Percentiles rank a stretch among this genome's conserved stretches.
phyloP scores from a whole-genome alignment of 2,888 invertebrate genomes.

The Sussaba pulchella region DNA sequence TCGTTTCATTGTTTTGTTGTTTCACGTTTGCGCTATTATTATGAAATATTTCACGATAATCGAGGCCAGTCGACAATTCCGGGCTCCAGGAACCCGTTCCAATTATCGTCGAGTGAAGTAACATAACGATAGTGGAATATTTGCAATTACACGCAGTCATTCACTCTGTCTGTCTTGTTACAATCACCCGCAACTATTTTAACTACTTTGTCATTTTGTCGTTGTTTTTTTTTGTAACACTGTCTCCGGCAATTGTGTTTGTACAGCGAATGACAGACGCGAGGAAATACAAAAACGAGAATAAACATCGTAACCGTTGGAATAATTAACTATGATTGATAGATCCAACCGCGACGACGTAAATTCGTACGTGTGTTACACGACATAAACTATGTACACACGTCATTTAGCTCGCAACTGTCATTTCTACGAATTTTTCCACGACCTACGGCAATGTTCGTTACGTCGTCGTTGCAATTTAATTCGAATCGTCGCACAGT shows the following conservation, averaged over 20 bases:
- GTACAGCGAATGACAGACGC: conserved; percentile 37
- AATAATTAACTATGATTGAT: conserved; percentile 66
- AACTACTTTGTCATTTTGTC: conserved; percentile 15
- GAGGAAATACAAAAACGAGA: conserved; percentile 49
- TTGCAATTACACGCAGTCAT: conserved; percentile 48
- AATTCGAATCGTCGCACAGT: not conserved
- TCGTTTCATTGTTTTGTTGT: not conserved
- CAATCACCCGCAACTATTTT: conserved; percentile 27
- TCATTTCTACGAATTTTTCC: conserved; percentile 61
- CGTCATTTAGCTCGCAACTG: conserved; percentile 31
- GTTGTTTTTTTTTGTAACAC: conserved; percentile 28
- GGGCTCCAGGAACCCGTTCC: conserved; percentile 80
- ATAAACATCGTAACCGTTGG: conserved; percentile 52
- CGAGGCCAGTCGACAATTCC: conserved; percentile 80
- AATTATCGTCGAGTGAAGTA: conserved; percentile 73
- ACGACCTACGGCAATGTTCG: conserved; percentile 52
- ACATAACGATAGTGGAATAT: conserved; percentile 32
- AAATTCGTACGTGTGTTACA: conserved; percentile 33
- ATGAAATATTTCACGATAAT: conserved; percentile 68
- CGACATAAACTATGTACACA: conserved; percentile 41
- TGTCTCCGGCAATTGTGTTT: conserved; percentile 46
- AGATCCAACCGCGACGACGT: conserved; percentile 51
- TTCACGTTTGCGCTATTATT: conserved; percentile 27
- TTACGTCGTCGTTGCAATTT: conserved; percentile 20
- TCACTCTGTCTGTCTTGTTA: conserved; percentile 33